Base-by-base conservation (phyloP, 2,113 vertebrate genomes). In the Rhinogobius similis region DNA sequence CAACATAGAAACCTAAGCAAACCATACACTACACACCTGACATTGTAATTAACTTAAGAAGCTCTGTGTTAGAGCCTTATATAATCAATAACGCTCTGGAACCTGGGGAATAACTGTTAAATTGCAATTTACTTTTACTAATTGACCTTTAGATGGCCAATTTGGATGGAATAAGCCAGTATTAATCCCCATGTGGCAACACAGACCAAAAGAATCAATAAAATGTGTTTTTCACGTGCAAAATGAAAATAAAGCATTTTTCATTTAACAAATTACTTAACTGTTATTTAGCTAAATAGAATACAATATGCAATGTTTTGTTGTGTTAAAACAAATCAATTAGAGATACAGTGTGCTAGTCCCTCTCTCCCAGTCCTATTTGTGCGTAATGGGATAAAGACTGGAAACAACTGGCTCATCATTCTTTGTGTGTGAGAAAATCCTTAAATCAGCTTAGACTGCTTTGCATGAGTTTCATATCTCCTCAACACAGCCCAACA, bases 401-500 rank as follows among this genome's bases (percentile, higher is more conserved):
- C 8, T 59, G 39, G 56, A 56, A 46, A 44, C 58, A 61, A 61
- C 58, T 61, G 56, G 58, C 58, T 61, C 58, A 32, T 36, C 27
- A 36, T 61, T 61, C 58, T 61, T 61, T 46, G 63, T 46, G 38
- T 36, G 65, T 36, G 18, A 67, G 24, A 76, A 65, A 61, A 65
- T 29, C 14, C 67, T 39, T 46, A n/a, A 63, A 56, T 36, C 16
- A 39, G 62, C 41, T 39, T 18, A 26, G 53, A 11, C 18, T 48
- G n/a, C 18, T 66, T n/a, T 68, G 58, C 58, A 61, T 61, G 58
- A 61, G 58, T 61, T 61, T 36, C 58, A 61, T 61, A 61, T 61
- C 58, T 61, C 29, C 29, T 61, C 58, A 36, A 36, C 58, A 36
- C 58, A 61, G 58, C 27, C 29, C 58, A 61, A 36, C 29, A 36